Percentiles rank a stretch among this genome's conserved stretches.
phyloP scores from a whole-genome alignment of 2,797 vertebrate genomes.

The Heterohyrax brucei region DNA sequence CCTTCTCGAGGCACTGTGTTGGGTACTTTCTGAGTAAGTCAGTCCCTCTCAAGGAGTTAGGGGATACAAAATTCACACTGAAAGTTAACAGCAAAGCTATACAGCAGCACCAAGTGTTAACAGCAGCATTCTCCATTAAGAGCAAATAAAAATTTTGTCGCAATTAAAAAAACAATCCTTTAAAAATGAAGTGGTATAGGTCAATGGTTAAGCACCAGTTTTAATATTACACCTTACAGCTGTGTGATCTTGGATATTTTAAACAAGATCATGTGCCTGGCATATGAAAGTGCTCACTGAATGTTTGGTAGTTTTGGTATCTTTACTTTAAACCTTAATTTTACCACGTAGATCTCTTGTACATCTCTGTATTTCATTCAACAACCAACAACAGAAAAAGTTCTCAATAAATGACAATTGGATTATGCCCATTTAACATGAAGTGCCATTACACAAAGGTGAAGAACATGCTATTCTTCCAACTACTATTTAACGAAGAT shows the following conservation, averaged over 20 bases:
- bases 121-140: neutral
- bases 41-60: neutral
- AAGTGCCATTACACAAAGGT: neutral
- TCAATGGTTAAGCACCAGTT: neutral
- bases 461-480: neutral
- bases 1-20: neutral
- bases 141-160: constrained; percentile 25
- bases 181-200: neutral
- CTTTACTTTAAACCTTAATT: constrained; percentile 20
- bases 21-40: neutral
- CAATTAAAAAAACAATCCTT: neutral
- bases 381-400: neutral
- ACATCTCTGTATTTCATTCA: neutral
- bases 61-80: neutral
- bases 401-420: neutral
- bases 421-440: neutral
- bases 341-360: neutral
- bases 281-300: neutral
- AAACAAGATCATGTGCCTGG: neutral
- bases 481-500: neutral
- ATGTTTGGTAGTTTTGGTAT: neutral
- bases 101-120: constrained; percentile 32
- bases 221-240: neutral
- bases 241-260: neutral
- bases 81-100: constrained; percentile 11